A percentile compares a stretch with the other conserved stretches of the same genome.
These are phyloP conservation scores for Chaetura pelagica DNA, from an alignment of 2,113 vertebrate genomes.

Conservation along the genomic window DNA sequence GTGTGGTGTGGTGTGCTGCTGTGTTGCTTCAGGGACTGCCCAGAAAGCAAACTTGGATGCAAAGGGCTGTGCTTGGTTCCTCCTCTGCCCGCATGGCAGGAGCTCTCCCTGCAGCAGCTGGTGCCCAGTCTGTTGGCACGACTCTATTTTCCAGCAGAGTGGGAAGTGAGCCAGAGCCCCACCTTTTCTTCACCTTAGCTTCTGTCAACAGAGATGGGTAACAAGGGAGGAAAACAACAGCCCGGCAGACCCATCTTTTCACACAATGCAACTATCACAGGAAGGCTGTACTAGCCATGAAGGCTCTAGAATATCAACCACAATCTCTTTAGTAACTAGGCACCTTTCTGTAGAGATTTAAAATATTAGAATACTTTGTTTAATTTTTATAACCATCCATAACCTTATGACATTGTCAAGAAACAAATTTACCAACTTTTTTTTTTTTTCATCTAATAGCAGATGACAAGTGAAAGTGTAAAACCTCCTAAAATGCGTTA, in stretches of 20 bases:
- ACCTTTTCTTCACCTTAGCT: neutral
- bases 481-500: neutral
- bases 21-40: neutral
- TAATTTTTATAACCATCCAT: neutral
- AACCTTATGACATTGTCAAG: neutral
- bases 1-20: fast-evolving
- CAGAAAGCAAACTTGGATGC: constrained; percentile 1
- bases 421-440: neutral
- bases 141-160: neutral
- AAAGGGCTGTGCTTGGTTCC: neutral
- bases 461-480: neutral
- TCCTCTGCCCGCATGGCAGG: neutral
- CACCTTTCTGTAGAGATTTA: fast-evolving
- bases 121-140: neutral
- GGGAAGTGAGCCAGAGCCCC: neutral
- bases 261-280: fast-evolving
- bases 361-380: neutral
- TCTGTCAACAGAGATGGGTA: neutral
- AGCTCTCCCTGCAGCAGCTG: neutral
- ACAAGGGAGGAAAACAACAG: neutral
- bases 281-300: neutral
- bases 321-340: neutral
- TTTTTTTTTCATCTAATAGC: neutral
- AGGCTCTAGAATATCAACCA: neutral
- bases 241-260: neutral